Base-by-base conservation (phyloP, 2,888 invertebrate species). In the Amphipoea oculea region DNA sequence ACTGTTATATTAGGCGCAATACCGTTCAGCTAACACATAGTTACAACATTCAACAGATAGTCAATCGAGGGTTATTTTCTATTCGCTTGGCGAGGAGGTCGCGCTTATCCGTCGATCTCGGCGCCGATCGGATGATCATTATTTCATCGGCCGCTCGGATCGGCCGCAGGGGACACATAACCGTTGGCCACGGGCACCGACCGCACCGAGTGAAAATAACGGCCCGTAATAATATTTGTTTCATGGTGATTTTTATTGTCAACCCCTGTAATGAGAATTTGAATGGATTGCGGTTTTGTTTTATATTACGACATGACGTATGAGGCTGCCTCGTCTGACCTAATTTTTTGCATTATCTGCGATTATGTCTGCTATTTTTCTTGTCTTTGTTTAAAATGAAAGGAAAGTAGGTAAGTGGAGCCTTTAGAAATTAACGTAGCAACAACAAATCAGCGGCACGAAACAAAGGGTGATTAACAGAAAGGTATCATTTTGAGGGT, bases 81-180 rank as follows among this genome's bases (percentile, higher is more conserved):
- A 94, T 94, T 93, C 92, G 90, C 88, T 90, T 91, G 86, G 85
- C 86, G 82, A 85, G 87, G 88, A 91, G 90, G 90, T 88, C 89
- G 87, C 84, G 82, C 76, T 86, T 88, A 86, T 84, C 82, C 81
- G 82, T 74, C 80, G 86, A 87, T 88, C 79, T 90, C 83, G 84
- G 86, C 83, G 85, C 82, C 90, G 89, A 89, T 90, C 89, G 90
- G 87, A 89, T 92, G 93, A 94, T 95, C 93, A 95, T 94, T 95
- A 95, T 95, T 95, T 95, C 95, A 95, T 94, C 94, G 93, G 92
- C 90, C 91, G 89, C 86, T 88, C 79, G 91, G 90, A 94, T 93
- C 89, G 93, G 85, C 84, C 95, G 83, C 95, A 69, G 70, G 95
- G 95, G 95, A 94, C 91, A 88, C 91, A 94, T 94, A 94, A 93